A percentile compares a stretch with the other conserved stretches of the same genome.
Evolutionary conservation across 2,797 vertebrate genomes (phyloP).

Genomic region (Muscicapa comitata): DNA sequence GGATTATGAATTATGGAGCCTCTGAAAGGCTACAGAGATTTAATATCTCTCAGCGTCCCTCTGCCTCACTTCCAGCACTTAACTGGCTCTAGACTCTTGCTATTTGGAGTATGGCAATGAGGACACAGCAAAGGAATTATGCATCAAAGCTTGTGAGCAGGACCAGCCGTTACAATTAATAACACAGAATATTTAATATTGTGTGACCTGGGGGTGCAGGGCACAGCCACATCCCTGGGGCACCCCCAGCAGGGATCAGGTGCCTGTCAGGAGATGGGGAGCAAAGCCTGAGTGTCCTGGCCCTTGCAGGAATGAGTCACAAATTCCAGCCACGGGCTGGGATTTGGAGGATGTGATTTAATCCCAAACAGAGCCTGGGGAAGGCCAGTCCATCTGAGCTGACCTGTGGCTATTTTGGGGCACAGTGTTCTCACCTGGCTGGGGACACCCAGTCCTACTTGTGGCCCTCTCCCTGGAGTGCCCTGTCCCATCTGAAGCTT

Average conservation of each 20-base stretch:
- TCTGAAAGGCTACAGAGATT: constrained; percentile 52
- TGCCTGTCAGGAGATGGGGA: not conserved
- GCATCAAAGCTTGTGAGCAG: not conserved
- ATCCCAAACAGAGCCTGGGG: not conserved
- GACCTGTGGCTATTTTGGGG: not conserved
- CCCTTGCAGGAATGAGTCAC: not conserved
- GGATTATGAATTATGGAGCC: constrained; percentile 75
- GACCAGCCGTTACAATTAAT: not conserved
- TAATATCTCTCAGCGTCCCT: not conserved
- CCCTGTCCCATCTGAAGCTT: constrained; percentile 17
- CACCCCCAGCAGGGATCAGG: not conserved
- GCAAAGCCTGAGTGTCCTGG: not conserved
- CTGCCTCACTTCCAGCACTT: not conserved
- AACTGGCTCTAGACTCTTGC: not conserved
- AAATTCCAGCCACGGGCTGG: not conserved
- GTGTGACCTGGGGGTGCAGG: rapidly evolving
- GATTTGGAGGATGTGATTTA: not conserved
- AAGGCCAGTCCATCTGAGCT: not conserved
- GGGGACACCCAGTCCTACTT: constrained; percentile 5
- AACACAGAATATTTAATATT: rapidly evolving
- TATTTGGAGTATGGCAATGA: not conserved
- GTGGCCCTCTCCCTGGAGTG: not conserved
- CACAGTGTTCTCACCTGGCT: not conserved
- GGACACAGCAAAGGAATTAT: not conserved
- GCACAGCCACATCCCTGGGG: not conserved